Conservation (phyloP, 1,140 invertebrate species). For the Drosophila cardini region DNA sequence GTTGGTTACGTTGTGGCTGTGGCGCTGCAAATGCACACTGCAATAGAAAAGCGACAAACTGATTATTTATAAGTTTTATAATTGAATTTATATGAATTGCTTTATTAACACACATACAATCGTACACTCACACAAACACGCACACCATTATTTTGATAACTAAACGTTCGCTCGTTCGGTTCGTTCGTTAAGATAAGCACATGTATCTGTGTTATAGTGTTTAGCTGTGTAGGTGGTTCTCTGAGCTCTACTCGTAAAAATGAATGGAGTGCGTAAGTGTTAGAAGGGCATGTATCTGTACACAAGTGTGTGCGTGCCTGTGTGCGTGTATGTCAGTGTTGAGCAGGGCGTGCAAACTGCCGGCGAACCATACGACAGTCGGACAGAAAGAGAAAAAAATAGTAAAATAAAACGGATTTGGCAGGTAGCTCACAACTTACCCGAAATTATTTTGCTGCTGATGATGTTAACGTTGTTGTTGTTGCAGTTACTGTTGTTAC, state of each 20-base stretch:
- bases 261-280: conserved; percentile 44
- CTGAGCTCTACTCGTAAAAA: conserved; percentile 20
- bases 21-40: conserved; percentile 50
- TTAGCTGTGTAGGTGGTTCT: conserved; percentile 38
- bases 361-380: conserved; percentile 33
- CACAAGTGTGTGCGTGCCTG: not conserved
- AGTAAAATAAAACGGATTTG: conserved; percentile 28
- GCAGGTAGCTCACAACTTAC: conserved; percentile 45
- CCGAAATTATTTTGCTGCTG: conserved; percentile 44
- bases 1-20: conserved; percentile 36
- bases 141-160: conserved; percentile 37
- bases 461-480: conserved; percentile 19
- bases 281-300: conserved; percentile 6
- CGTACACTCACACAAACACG: not conserved
- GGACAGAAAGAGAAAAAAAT: conserved; percentile 17
- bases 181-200: conserved; percentile 48
- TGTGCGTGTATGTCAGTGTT: conserved; percentile 12
- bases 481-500: conserved; percentile 18
- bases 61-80: conserved; percentile 57
- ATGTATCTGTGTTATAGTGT: conserved; percentile 14
- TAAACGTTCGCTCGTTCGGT: conserved; percentile 22
- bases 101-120: conserved; percentile 34
- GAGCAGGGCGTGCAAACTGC: conserved; percentile 50
- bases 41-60: conserved; percentile 59
- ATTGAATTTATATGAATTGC: conserved; percentile 52